Conservation (phyloP, 2,113 vertebrate species). For the Felis chaus region DNA sequence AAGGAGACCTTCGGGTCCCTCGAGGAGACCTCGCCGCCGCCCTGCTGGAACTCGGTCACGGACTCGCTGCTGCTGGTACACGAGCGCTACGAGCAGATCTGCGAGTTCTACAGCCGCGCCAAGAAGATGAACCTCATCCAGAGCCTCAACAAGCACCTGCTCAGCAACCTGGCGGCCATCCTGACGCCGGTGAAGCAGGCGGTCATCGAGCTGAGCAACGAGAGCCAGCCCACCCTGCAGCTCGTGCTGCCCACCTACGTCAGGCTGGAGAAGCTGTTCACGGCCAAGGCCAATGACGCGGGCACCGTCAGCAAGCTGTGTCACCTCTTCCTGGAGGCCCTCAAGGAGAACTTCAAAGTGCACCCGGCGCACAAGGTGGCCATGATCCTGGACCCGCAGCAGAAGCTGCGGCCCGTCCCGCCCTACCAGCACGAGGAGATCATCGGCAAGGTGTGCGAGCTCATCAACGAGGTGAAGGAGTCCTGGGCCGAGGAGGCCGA, state of each 20-base stretch:
- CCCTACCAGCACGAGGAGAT: constrained; percentile 99
- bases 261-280: constrained; percentile 98
- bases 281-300: constrained; percentile 96
- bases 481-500: constrained; percentile 91
- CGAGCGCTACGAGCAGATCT: constrained; percentile 96
- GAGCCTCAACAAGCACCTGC: constrained; percentile 97
- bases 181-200: constrained; percentile 95
- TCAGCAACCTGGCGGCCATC: constrained; percentile 94
- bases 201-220: constrained; percentile 94
- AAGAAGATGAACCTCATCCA: constrained; percentile 96
- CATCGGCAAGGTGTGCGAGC: constrained; percentile 94
- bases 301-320: constrained; percentile 97
- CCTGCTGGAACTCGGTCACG: constrained; percentile 96
- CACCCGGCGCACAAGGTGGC: constrained; percentile 97
- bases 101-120: constrained; percentile 95
- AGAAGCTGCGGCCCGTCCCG: constrained; percentile 95
- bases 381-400: constrained; percentile 98
- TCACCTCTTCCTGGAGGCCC: constrained; percentile 97
- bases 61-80: constrained; percentile 97
- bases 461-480: constrained; percentile 92
- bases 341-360: constrained; percentile 99
- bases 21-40: constrained; percentile 91
- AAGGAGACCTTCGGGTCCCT: constrained; percentile 89
- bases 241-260: constrained; percentile 97
- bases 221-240: constrained; percentile 96